phyloP scores from a whole-genome alignment of 1,140 invertebrate genomes.

The fruit fly (Drosophila melanogaster) region DNA sequence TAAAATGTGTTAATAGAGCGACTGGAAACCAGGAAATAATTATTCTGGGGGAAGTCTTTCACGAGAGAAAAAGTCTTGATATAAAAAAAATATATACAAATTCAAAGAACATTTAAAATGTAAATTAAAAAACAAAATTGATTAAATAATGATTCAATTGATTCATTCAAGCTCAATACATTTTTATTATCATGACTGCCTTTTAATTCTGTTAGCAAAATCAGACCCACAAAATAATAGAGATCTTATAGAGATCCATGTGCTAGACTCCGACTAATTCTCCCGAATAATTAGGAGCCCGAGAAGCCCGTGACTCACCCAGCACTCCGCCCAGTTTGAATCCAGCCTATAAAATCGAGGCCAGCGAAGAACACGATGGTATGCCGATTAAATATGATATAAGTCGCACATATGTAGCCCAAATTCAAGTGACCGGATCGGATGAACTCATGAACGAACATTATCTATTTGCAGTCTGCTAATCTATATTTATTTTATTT shows the following conservation, averaged over 20 bases:
- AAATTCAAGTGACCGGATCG: slow-evolving; percentile 49
- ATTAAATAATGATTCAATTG: too few relatives aligned
- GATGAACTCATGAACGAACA: slow-evolving; percentile 6
- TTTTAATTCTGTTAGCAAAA: slow-evolving; percentile 6
- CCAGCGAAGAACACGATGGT: slow-evolving; percentile 82
- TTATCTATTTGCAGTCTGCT: slow-evolving; percentile 3
- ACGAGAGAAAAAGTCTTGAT: neutral
- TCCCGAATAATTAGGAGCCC: slow-evolving; percentile 61
- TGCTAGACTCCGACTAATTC: slow-evolving; percentile 1
- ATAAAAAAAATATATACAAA: neutral
- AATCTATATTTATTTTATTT: slow-evolving; percentile 1
- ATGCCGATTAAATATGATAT: slow-evolving; percentile 29
- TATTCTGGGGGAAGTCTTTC: neutral
- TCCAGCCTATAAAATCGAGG: slow-evolving; percentile 83
- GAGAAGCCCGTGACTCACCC: slow-evolving; percentile 79
- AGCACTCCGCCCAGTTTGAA: slow-evolving; percentile 82
- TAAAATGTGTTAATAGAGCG: slow-evolving; percentile 1
- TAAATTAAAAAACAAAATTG: too few relatives aligned
- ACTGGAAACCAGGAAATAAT: neutral
- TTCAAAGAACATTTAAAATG: too few relatives aligned
- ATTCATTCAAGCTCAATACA: too few relatives aligned
- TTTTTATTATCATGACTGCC: too few relatives aligned
- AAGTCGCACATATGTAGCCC: neutral
- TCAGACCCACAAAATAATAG: slow-evolving; percentile 4
- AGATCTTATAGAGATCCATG: neutral